phyloP scores from a whole-genome alignment of 1,140 invertebrate species.

The Globodera ellingtonae region DNA sequence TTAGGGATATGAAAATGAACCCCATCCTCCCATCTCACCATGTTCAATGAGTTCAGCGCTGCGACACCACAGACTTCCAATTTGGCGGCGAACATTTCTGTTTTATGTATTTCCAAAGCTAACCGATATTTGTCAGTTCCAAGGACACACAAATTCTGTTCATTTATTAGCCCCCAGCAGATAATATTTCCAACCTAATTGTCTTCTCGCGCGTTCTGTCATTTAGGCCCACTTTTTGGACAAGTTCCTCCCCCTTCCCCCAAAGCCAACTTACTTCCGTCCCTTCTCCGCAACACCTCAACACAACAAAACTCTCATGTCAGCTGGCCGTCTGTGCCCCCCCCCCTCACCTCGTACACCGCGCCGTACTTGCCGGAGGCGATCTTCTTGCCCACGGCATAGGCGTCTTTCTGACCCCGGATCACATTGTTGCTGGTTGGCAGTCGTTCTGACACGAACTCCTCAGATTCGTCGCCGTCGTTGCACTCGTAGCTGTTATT shows the following conservation, averaged over 20 bases:
- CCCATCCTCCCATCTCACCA: neutral
- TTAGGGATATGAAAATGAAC: no score
- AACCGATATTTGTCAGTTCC: no score
- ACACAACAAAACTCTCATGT: constrained; percentile 23
- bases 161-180: no score
- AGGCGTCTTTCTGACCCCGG: constrained; percentile 52
- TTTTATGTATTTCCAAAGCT: neutral
- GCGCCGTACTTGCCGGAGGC: constrained; percentile 58
- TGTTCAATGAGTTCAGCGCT: constrained; percentile 55
- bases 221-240: neutral
- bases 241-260: neutral
- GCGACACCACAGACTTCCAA: constrained; percentile 58
- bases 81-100: constrained; percentile 57
- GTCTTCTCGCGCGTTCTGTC: no score
- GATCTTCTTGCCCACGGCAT: constrained; percentile 58
- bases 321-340: neutral
- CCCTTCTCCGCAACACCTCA: constrained; percentile 53
- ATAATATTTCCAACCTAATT: no score
- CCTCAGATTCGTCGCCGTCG: constrained; percentile 20
- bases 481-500: constrained; percentile 33
- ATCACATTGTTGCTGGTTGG: constrained; percentile 58
- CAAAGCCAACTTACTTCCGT: constrained; percentile 42
- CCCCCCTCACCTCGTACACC: constrained; percentile 53
- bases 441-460: constrained; percentile 45
- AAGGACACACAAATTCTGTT: no score